These are phyloP conservation scores for Teinopalpus imperialis DNA, from an alignment of 2,888 invertebrate genomes.

Conservation along the genomic window DNA sequence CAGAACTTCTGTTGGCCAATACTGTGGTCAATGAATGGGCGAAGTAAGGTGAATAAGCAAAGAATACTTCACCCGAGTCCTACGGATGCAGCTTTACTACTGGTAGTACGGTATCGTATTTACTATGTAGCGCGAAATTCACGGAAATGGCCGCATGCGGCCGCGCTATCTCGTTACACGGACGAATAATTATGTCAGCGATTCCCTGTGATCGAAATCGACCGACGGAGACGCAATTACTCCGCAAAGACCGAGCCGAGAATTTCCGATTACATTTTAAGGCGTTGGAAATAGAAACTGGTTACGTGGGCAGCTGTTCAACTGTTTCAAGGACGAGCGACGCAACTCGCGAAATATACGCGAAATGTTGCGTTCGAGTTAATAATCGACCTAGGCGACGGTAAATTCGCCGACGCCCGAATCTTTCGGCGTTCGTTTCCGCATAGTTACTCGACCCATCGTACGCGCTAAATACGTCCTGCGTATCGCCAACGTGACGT, in stretches of 20 bases:
- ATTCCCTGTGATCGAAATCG: slow-evolving; percentile 37
- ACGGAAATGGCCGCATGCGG: slow-evolving; percentile 54
- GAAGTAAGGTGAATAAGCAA: slow-evolving; percentile 28
- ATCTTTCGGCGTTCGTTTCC: slow-evolving; percentile 72
- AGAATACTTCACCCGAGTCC: slow-evolving; percentile 35
- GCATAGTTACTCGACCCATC: slow-evolving; percentile 71
- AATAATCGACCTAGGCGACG: slow-evolving; percentile 62
- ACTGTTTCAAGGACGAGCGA: slow-evolving; percentile 62
- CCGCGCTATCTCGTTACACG: slow-evolving; percentile 63
- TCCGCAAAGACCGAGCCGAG: slow-evolving; percentile 44
- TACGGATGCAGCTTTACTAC: slow-evolving; percentile 59
- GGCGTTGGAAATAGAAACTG: slow-evolving; percentile 65
- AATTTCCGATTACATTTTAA: slow-evolving; percentile 55
- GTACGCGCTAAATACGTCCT: slow-evolving; percentile 62
- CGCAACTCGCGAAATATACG: slow-evolving; percentile 51
- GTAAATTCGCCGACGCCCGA: slow-evolving; percentile 73
- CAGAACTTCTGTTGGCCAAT: no score
- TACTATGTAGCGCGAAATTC: slow-evolving; percentile 58
- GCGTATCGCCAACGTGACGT: slow-evolving; percentile 61
- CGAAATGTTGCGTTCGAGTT: slow-evolving; percentile 58
- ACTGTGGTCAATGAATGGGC: slow-evolving; percentile 50
- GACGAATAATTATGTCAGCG: slow-evolving; percentile 74
- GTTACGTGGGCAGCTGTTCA: slow-evolving; percentile 68
- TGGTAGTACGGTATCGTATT: slow-evolving; percentile 53
- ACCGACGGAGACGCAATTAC: slow-evolving; percentile 41